Evolutionary conservation across 1,140 invertebrate species (phyloP).

Genomic region (Spodoptera litura): DNA sequence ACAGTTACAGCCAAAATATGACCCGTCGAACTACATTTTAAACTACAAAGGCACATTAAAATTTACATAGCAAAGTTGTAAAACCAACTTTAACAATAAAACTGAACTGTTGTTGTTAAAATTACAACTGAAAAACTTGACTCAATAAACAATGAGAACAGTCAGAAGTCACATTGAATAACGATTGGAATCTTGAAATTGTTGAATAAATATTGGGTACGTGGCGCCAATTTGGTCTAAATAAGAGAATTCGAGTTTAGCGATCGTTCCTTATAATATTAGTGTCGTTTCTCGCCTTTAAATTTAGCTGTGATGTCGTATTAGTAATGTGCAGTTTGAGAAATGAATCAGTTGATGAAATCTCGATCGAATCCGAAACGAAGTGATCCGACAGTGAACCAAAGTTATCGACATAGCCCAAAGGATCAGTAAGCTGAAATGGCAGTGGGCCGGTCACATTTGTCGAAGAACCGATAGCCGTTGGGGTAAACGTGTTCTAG

Average conservation of each 20-base stretch:
- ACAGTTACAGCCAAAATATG: slow-evolving; percentile 5
- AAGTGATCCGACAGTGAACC: too few species aligned
- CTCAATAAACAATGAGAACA: slow-evolving; percentile 27
- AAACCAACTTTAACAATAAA: slow-evolving; percentile 22
- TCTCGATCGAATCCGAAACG: too few species aligned
- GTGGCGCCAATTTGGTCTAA: background rate
- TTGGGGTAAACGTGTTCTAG: too few species aligned
- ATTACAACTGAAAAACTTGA: slow-evolving; percentile 47
- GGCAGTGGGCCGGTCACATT: too few species aligned
- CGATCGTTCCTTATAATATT: background rate
- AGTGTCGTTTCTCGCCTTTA: too few species aligned
- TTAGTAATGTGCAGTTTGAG: too few species aligned
- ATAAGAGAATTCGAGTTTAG: background rate
- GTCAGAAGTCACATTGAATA: slow-evolving; percentile 59
- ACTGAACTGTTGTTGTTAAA: slow-evolving; percentile 25
- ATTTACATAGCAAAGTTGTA: slow-evolving; percentile 35
- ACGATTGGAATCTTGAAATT: slow-evolving; percentile 41
- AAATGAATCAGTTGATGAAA: too few species aligned
- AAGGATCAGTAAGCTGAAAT: too few species aligned
- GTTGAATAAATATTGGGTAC: slow-evolving; percentile 6
- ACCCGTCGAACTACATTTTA: background rate
- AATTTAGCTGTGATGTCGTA: too few species aligned
- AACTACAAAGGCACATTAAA: slow-evolving; percentile 28
- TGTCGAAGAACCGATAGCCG: too few species aligned
- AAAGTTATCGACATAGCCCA: too few species aligned